Conservation (phyloP, 2,113 vertebrate species). For the Pachycephala philippinensis region DNA sequence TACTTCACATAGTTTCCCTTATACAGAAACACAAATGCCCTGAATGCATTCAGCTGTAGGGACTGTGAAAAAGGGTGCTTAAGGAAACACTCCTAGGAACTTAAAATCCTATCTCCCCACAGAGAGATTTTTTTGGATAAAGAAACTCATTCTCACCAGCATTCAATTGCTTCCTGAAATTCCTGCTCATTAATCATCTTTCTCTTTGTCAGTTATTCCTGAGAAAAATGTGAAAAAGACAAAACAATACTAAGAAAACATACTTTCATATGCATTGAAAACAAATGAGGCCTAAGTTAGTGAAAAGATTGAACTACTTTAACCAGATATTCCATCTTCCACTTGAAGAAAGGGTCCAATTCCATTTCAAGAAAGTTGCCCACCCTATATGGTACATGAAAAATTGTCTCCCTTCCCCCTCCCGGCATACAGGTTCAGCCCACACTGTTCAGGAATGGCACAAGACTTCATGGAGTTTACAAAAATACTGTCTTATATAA, state of each 20-base stretch:
- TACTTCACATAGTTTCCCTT: background rate
- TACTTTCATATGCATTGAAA: background rate
- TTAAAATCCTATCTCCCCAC: background rate
- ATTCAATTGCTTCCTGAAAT: conserved; percentile 41
- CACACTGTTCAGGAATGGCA: background rate
- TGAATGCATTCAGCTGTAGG: background rate
- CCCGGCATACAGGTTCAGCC: background rate
- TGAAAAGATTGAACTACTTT: background rate
- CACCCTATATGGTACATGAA: background rate
- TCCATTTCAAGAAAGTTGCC: background rate
- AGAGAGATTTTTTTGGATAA: background rate
- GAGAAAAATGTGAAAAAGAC: background rate
- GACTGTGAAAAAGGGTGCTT: background rate
- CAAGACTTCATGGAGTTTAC: background rate
- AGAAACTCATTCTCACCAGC: background rate
- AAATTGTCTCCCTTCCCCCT: background rate
- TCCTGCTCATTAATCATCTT: conserved; percentile 36
- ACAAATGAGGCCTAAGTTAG: background rate
- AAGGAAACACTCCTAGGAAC: background rate
- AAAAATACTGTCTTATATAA: conserved; percentile 6
- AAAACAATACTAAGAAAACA: background rate
- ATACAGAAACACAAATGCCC: background rate
- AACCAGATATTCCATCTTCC: background rate
- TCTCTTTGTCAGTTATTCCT: conserved; percentile 44
- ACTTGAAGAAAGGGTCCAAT: background rate